Base-by-base conservation (phyloP, 2,113 vertebrate species). In the Pavo muticus region DNA sequence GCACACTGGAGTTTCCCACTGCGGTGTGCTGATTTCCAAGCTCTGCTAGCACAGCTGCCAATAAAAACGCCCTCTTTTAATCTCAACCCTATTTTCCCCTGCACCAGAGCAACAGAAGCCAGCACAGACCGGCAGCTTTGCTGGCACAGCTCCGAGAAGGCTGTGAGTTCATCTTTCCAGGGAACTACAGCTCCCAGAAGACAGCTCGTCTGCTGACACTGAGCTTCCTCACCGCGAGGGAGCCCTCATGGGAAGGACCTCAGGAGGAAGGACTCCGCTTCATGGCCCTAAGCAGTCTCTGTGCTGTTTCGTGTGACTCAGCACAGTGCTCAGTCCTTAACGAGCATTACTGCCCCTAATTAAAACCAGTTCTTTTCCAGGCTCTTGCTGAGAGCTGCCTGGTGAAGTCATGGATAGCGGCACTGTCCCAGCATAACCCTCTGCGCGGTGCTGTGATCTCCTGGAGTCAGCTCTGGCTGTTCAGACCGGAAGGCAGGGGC, bases 181-280 rank as follows among this genome's bases (percentile, higher is more conserved):
- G 54, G 79, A 91, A 75, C 91, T 91, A 72, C 69, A 86, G 2
- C 52, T 94, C 91, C 82, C 90, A 96, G 72, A 86, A 94, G 44
- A 74, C 61, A 74, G 21, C 37, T 80, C 45, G 23, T 60, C 60
- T 11, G 44, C 60, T 47, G 56, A 67, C 70, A 72, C 84, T 79
- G 57, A 65, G 37, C 64, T 76, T 40, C 64, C 47, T 63, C 15
- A 30, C 86, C 67, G 47, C 42, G 4, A 44, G 39, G 65, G 39
- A 95, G 29, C 17, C 3, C 30, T 27, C 45, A 77, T 47, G 7
- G 27, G 44, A 44, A 69, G 77, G 71, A 24, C 10, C 40, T 79
- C 42, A 74, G 87, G 60, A 63, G 69, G 73, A 78, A 77, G 32
- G 35, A 23, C 29, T 52, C 32, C 86, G 57, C 72, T 61, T 44